A percentile compares a stretch with the other conserved stretches of the same genome.
Conservation (phyloP, 2,797 vertebrate genomes). For the Chromobotia macracanthus region DNA sequence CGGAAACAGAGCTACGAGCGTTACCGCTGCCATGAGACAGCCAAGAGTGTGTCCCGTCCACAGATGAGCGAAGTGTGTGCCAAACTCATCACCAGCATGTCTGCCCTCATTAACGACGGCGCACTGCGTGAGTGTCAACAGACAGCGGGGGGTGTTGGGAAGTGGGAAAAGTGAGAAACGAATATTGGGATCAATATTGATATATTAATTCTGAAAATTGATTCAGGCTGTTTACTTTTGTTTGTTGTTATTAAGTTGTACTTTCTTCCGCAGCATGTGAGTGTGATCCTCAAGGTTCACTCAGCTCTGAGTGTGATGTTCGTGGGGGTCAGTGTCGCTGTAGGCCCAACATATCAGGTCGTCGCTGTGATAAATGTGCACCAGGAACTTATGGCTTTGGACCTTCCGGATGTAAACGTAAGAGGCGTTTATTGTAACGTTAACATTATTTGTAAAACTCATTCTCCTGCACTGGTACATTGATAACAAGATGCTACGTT, state of each 20-base stretch:
- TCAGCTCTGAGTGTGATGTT: constrained; percentile 87
- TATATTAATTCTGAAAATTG: no score
- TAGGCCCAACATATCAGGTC: constrained; percentile 84
- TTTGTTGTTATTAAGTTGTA: background rate
- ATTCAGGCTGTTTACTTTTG: background rate
- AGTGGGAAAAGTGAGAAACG: no score
- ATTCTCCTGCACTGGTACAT: background rate
- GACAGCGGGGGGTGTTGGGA: background rate
- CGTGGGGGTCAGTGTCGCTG: constrained; percentile 91
- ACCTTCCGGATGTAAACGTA: constrained; percentile 87
- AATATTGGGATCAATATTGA: no score
- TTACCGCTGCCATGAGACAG: constrained; percentile 87
- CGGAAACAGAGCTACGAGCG: constrained; percentile 87
- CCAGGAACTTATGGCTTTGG: constrained; percentile 90
- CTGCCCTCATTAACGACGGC: constrained; percentile 85
- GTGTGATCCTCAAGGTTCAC: constrained; percentile 90
- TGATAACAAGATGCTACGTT: background rate
- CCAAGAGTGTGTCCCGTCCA: constrained; percentile 73
- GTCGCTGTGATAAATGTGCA: constrained; percentile 85
- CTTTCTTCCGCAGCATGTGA: constrained; percentile 82
- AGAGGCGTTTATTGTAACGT: no score
- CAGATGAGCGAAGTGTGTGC: constrained; percentile 84
- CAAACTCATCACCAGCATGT: constrained; percentile 89
- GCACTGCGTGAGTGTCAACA: constrained; percentile 81
- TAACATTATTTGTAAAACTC: background rate